Percentiles rank a stretch among this genome's conserved stretches.
Conservation (phyloP, 2,797 vertebrate species). For the Cercopithecus diana region DNA sequence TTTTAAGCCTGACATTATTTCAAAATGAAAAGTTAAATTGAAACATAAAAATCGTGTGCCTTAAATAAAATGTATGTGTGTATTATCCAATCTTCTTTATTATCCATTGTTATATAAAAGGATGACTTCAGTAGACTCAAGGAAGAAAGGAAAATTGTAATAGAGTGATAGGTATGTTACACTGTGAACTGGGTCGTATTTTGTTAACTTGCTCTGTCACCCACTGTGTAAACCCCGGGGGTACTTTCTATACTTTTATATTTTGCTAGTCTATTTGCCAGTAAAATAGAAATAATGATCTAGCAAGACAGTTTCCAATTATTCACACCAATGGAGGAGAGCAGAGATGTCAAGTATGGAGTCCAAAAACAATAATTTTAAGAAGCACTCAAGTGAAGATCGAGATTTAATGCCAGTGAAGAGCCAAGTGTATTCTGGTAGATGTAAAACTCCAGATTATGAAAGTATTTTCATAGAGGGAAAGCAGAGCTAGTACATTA, state of each 20-base stretch:
- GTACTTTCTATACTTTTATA: not conserved
- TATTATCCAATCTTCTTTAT: not conserved
- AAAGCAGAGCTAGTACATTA: not conserved
- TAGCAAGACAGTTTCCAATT: slow-evolving; percentile 53
- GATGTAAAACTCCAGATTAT: not conserved
- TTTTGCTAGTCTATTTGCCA: slow-evolving; percentile 45
- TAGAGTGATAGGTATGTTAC: not conserved
- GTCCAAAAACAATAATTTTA: not conserved
- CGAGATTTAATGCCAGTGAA: not conserved
- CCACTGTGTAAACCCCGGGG: not conserved
- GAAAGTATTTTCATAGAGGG: not conserved
- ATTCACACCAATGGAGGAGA: slow-evolving; percentile 47
- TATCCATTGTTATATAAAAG: not conserved
- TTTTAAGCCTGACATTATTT: slow-evolving; percentile 19
- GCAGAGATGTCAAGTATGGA: not conserved
- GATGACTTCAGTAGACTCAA: not conserved
- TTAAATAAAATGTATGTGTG: not conserved
- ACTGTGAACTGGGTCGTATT: not conserved
- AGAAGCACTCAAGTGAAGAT: slow-evolving; percentile 2
- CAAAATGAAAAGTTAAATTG: slow-evolving; percentile 6
- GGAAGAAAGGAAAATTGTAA: not conserved
- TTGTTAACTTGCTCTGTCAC: not conserved
- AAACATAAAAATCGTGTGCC: not conserved
- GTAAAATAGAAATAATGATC: slow-evolving; percentile 30
- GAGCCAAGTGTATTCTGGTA: not conserved